These are phyloP conservation scores for Himalopsyche japonica DNA, from an alignment of 2,888 invertebrate species.

Conservation along the genomic window DNA sequence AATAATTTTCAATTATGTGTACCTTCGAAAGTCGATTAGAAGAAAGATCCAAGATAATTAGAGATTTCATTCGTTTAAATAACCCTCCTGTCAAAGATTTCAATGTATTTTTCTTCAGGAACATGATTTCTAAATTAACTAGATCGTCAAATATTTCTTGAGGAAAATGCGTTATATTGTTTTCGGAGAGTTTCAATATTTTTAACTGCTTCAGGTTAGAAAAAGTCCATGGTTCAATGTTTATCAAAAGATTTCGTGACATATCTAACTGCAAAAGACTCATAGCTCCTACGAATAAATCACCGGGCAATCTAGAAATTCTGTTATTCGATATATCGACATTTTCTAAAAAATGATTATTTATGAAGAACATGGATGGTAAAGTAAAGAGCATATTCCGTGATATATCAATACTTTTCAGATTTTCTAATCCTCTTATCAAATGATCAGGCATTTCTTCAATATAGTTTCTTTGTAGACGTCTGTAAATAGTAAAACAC, in stretches of 20 bases:
- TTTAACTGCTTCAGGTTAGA: conserved; percentile 59
- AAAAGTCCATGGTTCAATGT: conserved; percentile 63
- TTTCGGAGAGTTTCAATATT: conserved; percentile 70
- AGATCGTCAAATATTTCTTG: conserved; percentile 61
- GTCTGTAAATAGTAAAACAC: conserved; percentile 53
- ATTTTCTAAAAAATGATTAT: conserved; percentile 62
- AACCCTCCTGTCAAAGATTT: conserved; percentile 54
- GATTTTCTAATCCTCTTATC: conserved; percentile 62
- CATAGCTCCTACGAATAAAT: conserved; percentile 61
- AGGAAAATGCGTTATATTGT: conserved; percentile 64
- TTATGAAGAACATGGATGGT: conserved; percentile 62
- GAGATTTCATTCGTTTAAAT: conserved; percentile 56
- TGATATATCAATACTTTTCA: conserved; percentile 71
- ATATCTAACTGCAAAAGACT: conserved; percentile 71
- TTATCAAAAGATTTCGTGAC: conserved; percentile 67
- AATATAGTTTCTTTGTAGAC: conserved; percentile 67
- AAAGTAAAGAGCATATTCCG: conserved; percentile 65
- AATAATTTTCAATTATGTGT: neutral
- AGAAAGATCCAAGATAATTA: conserved; percentile 59
- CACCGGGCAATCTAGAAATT: conserved; percentile 61
- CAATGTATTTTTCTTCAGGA: conserved; percentile 61
- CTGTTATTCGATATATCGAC: conserved; percentile 71
- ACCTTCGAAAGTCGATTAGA: conserved; percentile 21
- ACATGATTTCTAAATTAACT: conserved; percentile 57
- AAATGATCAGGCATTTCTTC: conserved; percentile 64